A percentile compares a stretch with the other conserved stretches of the same genome.
Conservation (phyloP, 2,888 invertebrate genomes). For the Aspidiotus destructor region DNA sequence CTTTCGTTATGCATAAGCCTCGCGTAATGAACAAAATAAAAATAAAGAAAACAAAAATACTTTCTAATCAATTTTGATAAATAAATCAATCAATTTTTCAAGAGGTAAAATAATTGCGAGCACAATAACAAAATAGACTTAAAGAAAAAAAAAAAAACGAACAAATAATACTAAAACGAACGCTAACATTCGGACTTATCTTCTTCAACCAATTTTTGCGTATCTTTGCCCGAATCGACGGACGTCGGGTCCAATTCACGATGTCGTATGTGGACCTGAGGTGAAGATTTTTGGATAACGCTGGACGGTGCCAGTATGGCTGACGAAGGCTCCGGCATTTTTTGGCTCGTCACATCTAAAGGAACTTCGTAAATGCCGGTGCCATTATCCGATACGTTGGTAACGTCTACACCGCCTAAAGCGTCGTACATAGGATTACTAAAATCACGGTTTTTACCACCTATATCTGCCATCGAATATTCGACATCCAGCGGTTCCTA, state of each 20-base stretch:
- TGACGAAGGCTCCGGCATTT: conserved; percentile 41
- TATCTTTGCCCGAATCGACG: conserved; percentile 82
- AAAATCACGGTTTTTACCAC: conserved; percentile 79
- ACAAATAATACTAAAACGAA: background rate
- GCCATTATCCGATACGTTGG: conserved; percentile 38
- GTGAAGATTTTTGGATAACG: conserved; percentile 66
- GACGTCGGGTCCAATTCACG: conserved; percentile 70
- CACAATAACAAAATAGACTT: background rate
- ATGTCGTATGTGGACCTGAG: conserved; percentile 62
- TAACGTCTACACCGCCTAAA: conserved; percentile 41
- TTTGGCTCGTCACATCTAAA: conserved; percentile 54
- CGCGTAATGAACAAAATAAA: too few relatives aligned
- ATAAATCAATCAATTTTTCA: background rate
- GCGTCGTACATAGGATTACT: conserved; percentile 98
- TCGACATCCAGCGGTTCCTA: conserved; percentile 63
- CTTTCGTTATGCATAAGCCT: background rate
- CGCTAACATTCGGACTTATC: conserved; percentile 53
- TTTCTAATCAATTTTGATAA: background rate
- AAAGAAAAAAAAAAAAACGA: conserved; percentile 1
- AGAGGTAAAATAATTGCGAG: background rate
- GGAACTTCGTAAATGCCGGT: conserved; percentile 71
- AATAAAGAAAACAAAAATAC: too few relatives aligned
- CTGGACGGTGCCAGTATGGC: conserved; percentile 72
- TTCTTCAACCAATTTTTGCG: conserved; percentile 80
- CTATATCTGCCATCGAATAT: conserved; percentile 66